These are phyloP conservation scores for Melanogrammus aeglefinus DNA, from an alignment of 2,797 vertebrate genomes.

Conservation along the genomic window DNA sequence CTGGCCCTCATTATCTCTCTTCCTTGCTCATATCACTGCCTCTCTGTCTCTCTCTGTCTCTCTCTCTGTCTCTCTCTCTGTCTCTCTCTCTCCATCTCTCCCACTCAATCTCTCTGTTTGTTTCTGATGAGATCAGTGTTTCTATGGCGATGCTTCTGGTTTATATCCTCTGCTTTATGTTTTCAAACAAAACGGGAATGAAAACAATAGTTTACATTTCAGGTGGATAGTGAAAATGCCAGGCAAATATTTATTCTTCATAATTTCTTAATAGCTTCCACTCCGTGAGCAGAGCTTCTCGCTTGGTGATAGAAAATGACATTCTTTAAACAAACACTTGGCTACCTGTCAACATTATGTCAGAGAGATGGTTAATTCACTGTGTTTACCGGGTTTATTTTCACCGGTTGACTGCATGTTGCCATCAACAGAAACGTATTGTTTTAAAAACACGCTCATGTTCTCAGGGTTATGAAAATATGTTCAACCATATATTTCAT, in stretches of 20 bases:
- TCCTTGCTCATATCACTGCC: background rate
- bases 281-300: background rate
- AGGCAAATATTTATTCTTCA: background rate
- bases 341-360: too few relatives aligned
- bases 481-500: too few relatives aligned
- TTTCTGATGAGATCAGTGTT: slow-evolving; percentile 73
- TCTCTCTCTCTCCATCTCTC: background rate
- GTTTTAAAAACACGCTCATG: too few relatives aligned
- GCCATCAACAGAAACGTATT: too few relatives aligned
- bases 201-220: background rate
- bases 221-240: background rate
- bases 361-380: too few relatives aligned
- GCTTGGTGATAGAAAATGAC: background rate
- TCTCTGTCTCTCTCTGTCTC: slow-evolving; percentile 17
- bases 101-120: slow-evolving; percentile 29
- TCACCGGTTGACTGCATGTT: too few relatives aligned
- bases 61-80: slow-evolving; percentile 19
- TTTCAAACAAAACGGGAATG: background rate
- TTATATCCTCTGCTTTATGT: slow-evolving; percentile 38
- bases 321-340: background rate
- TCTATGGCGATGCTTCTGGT: slow-evolving; percentile 78
- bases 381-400: too few relatives aligned
- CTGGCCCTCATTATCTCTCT: background rate
- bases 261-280: background rate
- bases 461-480: too few relatives aligned